A percentile compares a stretch with the other conserved stretches of the same genome.
phyloP scores from a whole-genome alignment of 2,888 invertebrate species.

The Atethmia centrago region DNA sequence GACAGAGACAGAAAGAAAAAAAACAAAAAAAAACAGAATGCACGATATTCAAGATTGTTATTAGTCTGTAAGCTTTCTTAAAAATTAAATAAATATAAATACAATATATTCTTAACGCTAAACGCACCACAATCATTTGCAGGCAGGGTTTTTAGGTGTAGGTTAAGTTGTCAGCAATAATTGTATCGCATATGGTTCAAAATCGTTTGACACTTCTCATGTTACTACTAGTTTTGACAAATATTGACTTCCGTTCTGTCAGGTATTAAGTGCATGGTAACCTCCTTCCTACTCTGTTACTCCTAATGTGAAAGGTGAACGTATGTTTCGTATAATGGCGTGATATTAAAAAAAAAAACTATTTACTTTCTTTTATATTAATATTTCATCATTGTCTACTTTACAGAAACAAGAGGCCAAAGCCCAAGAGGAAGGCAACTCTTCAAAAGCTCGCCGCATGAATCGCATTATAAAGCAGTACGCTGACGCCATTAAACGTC shows the following conservation, averaged over 20 bases:
- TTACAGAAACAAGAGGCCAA: constrained; percentile 92
- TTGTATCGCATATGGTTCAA: background rate
- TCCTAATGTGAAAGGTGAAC: background rate
- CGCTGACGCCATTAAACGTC: constrained; percentile 95
- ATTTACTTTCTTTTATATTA: background rate
- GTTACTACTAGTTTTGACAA: background rate
- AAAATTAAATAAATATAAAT: no score
- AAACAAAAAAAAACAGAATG: no score
- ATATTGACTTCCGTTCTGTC: background rate
- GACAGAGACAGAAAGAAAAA: background rate
- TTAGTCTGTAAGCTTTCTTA: no score
- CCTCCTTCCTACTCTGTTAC: background rate
- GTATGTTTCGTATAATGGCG: background rate
- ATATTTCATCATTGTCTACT: background rate
- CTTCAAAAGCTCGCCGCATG: constrained; percentile 96
- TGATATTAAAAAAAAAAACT: background rate
- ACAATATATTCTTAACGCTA: no score
- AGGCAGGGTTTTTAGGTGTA: background rate
- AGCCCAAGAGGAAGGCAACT: constrained; percentile 95
- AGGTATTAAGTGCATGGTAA: background rate
- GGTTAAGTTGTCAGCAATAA: background rate
- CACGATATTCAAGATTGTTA: no score
- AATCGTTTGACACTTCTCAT: background rate
- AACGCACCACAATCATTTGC: background rate
- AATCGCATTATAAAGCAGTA: constrained; percentile 98